Evolutionary conservation across 1,140 invertebrate species (phyloP), one percentile per base, ranked within the genome.

Genomic region (Kradibia gibbosae): DNA sequence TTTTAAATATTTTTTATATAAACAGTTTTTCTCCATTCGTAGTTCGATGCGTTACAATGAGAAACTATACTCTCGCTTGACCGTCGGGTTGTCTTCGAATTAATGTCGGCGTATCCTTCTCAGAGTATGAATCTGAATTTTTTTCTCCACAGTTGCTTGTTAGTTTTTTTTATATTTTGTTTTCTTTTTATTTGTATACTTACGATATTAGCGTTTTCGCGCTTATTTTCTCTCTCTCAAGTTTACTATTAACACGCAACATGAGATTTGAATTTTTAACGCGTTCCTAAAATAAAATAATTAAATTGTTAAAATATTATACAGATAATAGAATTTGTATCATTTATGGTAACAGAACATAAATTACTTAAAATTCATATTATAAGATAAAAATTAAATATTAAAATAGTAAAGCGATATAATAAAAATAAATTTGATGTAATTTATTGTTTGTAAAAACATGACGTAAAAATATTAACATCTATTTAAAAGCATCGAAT

Each of bases 231-330:
- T 34, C 36, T 76, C 39, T 78, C 86, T 88, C 85, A 86, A 85
- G 86, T 88, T 87, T 88, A 85, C 84, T 87, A 88, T 84, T 88
- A 89, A 86, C 86, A 88, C 82, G 78, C 86, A 85, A 86, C 87
- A 87, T 81, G 74, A 85, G 85, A 83, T 83, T 84, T 85, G 86
- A 85, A 83, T 84, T 86, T 87, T 90, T 90, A 91, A 87, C 88
- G 89, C 78, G 87, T 86, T 87, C 89, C 90, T 91, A 87, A 78
- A 91, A 91, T 87, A 91, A 81, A 36, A 20, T 65, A 20, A 3
- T 3, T n/a, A n/a, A 4, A 55, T n/a, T 11, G 25, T 55, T n/a
- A 72, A 72, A 72, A 72, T 31, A 31, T 25, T 71, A 71, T 53
- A 53, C 20, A 53, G 20, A 53, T 53, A 53, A 20, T 53, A 53